A percentile compares a stretch with the other conserved stretches of the same genome.
phyloP scores from a whole-genome alignment of 1,140 invertebrate genomes.

The Zaprionus lachaisei region DNA sequence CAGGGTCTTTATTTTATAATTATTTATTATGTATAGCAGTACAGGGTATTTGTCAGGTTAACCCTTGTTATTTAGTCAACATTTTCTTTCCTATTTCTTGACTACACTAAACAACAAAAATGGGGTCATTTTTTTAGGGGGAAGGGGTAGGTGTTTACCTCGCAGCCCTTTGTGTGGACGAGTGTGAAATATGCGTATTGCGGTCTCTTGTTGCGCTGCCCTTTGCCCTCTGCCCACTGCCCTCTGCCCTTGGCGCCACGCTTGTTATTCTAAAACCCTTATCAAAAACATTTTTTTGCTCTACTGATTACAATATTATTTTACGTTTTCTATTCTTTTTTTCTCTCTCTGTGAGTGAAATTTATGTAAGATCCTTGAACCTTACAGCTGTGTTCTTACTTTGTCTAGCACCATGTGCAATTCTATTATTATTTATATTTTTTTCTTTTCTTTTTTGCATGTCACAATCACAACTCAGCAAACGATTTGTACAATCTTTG shows the following conservation, averaged over 20 bases:
- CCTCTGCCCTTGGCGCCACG: slow-evolving; percentile 1
- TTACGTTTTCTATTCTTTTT: slow-evolving; percentile 26
- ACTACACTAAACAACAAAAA: slow-evolving; percentile 60
- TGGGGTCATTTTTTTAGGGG: slow-evolving; percentile 53
- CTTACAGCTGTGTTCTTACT: slow-evolving; percentile 7
- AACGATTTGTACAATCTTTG: slow-evolving; percentile 33
- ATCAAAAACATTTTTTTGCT: slow-evolving; percentile 53
- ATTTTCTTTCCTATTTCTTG: slow-evolving; percentile 24
- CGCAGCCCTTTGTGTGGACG: slow-evolving; percentile 12
- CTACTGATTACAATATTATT: slow-evolving; percentile 52
- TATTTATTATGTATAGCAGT: neutral
- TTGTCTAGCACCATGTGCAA: neutral
- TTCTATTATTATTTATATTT: slow-evolving; percentile 5
- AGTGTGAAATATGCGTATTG: slow-evolving; percentile 65
- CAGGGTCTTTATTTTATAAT: neutral
- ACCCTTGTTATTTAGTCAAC: slow-evolving; percentile 7
- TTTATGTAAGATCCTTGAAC: slow-evolving; percentile 20
- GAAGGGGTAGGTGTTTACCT: neutral
- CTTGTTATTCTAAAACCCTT: slow-evolving; percentile 61
- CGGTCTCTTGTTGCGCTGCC: slow-evolving; percentile 27
- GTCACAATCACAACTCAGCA: slow-evolving; percentile 32
- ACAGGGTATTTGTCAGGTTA: neutral
- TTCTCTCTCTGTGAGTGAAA: slow-evolving; percentile 11
- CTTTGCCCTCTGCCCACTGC: slow-evolving; percentile 25
- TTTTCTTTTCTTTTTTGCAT: slow-evolving; percentile 9